A percentile compares a stretch with the other conserved stretches of the same genome.
phyloP scores from a whole-genome alignment of 2,113 vertebrate species.

The Neolamprologus modestus region DNA sequence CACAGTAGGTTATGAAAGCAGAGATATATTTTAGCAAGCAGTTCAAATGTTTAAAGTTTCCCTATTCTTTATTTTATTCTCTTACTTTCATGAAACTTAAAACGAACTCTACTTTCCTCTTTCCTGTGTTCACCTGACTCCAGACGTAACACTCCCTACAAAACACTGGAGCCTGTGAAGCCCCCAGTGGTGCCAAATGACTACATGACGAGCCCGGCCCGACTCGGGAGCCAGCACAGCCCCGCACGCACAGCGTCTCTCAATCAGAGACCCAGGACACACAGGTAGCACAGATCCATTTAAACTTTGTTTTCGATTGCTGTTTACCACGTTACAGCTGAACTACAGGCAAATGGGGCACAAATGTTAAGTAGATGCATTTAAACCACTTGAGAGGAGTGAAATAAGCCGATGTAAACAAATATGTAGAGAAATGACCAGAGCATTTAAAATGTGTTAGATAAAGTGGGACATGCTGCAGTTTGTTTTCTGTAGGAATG shows the following conservation, averaged over 20 bases:
- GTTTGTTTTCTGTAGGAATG: background rate
- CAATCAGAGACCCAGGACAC: constrained; percentile 96
- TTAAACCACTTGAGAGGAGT: background rate
- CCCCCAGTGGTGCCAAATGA: constrained; percentile 95
- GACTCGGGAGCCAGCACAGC: constrained; percentile 91
- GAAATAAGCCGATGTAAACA: background rate
- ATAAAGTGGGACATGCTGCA: background rate
- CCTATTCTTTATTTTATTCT: background rate
- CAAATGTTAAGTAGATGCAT: background rate
- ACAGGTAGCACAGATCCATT: constrained; percentile 76
- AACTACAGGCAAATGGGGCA: background rate
- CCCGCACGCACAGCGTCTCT: constrained; percentile 94
- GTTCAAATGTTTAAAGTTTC: background rate
- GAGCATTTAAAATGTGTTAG: background rate
- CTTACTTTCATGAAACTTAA: background rate
- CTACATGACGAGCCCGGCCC: constrained; percentile 98
- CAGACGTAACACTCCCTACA: constrained; percentile 95
- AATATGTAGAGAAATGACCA: background rate
- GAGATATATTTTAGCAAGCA: background rate
- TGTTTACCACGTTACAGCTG: background rate
- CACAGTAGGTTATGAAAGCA: background rate
- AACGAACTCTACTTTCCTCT: background rate
- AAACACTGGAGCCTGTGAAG: constrained; percentile 95
- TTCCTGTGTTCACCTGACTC: background rate
- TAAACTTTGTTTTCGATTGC: background rate